Percentiles rank a stretch among this genome's conserved stretches.
Evolutionary conservation across 2,113 vertebrate species (phyloP).

Genomic region (Martes martes): DNA sequence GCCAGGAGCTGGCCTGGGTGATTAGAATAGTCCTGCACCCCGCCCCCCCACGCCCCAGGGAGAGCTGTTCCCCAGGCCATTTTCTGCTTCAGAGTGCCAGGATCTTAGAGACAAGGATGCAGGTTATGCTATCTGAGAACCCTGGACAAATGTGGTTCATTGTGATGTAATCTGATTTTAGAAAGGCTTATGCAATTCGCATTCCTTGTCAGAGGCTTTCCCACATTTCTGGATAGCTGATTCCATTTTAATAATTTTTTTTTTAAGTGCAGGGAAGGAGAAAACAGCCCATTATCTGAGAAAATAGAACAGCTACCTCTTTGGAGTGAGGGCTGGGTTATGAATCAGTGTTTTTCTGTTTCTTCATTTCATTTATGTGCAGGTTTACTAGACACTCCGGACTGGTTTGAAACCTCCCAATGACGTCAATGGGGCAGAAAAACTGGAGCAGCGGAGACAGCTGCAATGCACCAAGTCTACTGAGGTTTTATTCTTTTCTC

Average conservation of each 20-base stretch:
- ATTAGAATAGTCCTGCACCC: not conserved
- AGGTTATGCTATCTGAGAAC: not conserved
- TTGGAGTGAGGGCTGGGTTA: slow-evolving; percentile 5
- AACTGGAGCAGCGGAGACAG: slow-evolving; percentile 78
- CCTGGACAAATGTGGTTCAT: not conserved
- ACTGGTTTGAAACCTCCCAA: slow-evolving; percentile 76
- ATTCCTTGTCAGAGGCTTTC: slow-evolving; percentile 37
- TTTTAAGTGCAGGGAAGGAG: slow-evolving; percentile 31
- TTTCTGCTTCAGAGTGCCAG: not conserved
- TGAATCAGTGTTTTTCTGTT: slow-evolving; percentile 62
- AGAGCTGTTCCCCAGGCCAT: not conserved
- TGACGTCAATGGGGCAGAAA: slow-evolving; percentile 84
- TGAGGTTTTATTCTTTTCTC: slow-evolving; percentile 76
- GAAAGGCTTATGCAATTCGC: not conserved
- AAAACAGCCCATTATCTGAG: slow-evolving; percentile 41
- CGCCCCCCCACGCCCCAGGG: not conserved
- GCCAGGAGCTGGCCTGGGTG: fast-evolving
- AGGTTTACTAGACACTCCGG: slow-evolving; percentile 66
- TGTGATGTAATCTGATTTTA: slow-evolving; percentile 19
- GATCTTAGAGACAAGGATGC: not conserved
- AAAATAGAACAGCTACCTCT: slow-evolving; percentile 42
- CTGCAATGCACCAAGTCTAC: slow-evolving; percentile 75
- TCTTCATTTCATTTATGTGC: slow-evolving; percentile 65
- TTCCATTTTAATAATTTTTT: slow-evolving; percentile 25
- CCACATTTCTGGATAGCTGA: not conserved